phyloP scores from a whole-genome alignment of 2,888 invertebrate genomes.

The Ochlodes sylvanus region DNA sequence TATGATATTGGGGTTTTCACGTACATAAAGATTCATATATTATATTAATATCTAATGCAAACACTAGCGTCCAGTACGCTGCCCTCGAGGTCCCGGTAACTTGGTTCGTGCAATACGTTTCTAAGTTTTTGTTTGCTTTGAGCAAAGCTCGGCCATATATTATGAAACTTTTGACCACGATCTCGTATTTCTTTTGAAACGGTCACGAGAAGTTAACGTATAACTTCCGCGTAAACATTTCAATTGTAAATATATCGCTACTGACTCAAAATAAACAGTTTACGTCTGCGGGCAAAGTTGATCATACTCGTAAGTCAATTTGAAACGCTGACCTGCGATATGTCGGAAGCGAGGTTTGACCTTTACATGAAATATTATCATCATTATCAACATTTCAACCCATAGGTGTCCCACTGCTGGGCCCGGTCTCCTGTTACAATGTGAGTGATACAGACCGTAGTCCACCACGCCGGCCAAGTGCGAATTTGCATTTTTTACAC shows the following conservation, averaged over 20 bases:
- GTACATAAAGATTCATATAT: not conserved
- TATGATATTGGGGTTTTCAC: too few relatives aligned
- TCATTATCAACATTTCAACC: too few relatives aligned
- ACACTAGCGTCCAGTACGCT: not conserved
- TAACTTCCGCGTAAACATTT: constrained; percentile 28
- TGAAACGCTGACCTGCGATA: not conserved
- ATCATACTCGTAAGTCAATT: not conserved
- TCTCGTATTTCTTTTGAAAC: constrained; percentile 3
- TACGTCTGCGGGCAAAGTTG: not conserved
- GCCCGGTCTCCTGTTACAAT: too few relatives aligned
- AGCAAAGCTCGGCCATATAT: constrained; percentile 12
- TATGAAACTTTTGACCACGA: constrained; percentile 16
- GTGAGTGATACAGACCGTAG: too few relatives aligned
- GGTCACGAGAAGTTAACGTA: constrained; percentile 26
- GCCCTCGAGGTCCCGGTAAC: not conserved
- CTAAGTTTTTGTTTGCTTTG: constrained; percentile 11
- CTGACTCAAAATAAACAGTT: not conserved
- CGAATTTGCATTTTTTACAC: too few relatives aligned
- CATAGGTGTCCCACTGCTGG: too few relatives aligned
- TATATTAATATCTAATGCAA: not conserved
- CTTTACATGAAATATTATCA: too few relatives aligned
- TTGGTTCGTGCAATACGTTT: not conserved
- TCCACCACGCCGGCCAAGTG: too few relatives aligned
- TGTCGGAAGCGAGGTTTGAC: too few relatives aligned
- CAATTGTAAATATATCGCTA: constrained; percentile 11